Percentiles rank a stretch among this genome's conserved stretches.
Conservation (phyloP, 2,888 invertebrate genomes). For the Hypsopygia costalis region DNA sequence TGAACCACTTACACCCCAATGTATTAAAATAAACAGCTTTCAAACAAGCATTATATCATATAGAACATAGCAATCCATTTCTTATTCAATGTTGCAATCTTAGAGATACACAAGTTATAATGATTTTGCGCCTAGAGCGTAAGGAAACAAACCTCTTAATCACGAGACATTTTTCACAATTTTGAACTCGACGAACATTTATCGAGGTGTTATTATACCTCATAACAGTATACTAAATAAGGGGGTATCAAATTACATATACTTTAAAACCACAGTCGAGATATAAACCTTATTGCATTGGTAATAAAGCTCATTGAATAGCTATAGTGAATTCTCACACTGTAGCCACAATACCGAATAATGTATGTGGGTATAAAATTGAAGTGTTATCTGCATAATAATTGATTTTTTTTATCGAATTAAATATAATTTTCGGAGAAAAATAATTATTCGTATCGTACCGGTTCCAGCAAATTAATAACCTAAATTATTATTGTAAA, state of each 20-base stretch:
- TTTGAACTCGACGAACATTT: conserved; percentile 16
- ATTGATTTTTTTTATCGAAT: no score
- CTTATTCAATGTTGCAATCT: conserved; percentile 5
- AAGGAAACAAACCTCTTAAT: conserved; percentile 33
- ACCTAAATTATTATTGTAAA: no score
- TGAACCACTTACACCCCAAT: no score
- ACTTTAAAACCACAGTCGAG: not conserved
- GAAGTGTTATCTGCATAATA: no score
- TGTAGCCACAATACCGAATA: not conserved
- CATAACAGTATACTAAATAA: conserved; percentile 26
- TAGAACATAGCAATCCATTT: conserved; percentile 5
- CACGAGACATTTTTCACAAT: conserved; percentile 37
- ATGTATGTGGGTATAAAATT: not conserved
- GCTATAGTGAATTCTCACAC: not conserved
- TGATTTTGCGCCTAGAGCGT: conserved; percentile 30
- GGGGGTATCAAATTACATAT: conserved; percentile 17
- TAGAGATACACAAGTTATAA: conserved; percentile 31
- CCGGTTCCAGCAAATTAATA: no score
- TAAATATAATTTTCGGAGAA: no score
- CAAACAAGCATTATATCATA: conserved; percentile 8
- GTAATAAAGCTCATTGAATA: not conserved
- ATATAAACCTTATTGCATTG: not conserved
- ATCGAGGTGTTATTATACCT: conserved; percentile 27
- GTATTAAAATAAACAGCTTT: no score
- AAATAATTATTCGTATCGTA: no score